Evolutionary conservation across 2,888 invertebrate genomes (phyloP), one percentile per base, ranked within the genome.

Genomic region (Unio pictorum): DNA sequence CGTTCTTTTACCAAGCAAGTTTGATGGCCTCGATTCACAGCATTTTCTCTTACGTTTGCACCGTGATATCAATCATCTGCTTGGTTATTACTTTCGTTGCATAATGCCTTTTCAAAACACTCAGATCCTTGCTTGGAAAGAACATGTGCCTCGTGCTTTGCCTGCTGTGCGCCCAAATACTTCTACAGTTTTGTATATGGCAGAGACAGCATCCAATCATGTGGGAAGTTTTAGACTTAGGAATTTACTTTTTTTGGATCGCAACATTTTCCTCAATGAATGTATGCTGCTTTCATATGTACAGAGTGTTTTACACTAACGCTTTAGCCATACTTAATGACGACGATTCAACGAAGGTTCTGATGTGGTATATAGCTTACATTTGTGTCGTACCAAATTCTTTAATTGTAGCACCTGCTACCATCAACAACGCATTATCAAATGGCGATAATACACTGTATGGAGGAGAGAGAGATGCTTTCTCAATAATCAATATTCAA

Each of bases 221-320:
- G 3, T 81, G 81, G 61, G 28, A 30, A 28, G 55, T 71, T 4
- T 26, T 81, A 17, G 79, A 80, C 18, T 61, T 75, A 1, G 20
- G 72, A 4, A 74, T 74, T 11, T 81, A 83, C 69, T 78, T 75
- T 63, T 78, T 78, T 54, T 80, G 81, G 80, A 56, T 83, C 11
- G 67, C 76, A 11, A 74, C 80, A 7, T 81, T 81, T 62, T 68
- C 71, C 63, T 72, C 79, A 45, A 76, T 81, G 76, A 72, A 75
- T 30, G 58, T 80, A 11, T 83, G 80, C 61, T 74, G 77, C 20
- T 76, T 71, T 66, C 81, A 81, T 61, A 80, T 80, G 78, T 76
- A 71, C 62, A 60, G n/a, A n/a, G n/a, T n/a, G n/a, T n/a, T n/a
- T n/a, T n/a, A n/a, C n/a, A n/a, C n/a, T n/a, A n/a, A 64, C 34